phyloP scores from a whole-genome alignment of 2,113 vertebrate genomes.

The Sphyrna mokarran region DNA sequence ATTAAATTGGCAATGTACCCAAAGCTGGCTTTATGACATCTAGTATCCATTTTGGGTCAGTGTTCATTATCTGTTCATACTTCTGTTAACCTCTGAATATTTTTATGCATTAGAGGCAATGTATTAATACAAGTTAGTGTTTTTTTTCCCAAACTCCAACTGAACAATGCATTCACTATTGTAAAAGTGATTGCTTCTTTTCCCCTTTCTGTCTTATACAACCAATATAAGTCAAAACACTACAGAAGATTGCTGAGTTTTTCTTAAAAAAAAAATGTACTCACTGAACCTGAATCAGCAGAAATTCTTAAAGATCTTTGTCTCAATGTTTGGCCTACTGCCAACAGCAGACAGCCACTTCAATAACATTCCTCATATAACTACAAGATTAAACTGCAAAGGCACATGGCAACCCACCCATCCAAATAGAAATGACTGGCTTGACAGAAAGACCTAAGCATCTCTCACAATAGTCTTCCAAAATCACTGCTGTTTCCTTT shows the following conservation, averaged over 20 bases:
- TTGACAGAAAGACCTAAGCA: slow-evolving; percentile 6
- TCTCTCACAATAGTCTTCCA: background rate
- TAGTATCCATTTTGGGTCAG: background rate
- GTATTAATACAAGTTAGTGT: background rate
- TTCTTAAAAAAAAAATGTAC: background rate
- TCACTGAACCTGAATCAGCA: slow-evolving; percentile 25
- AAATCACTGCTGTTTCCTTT: background rate
- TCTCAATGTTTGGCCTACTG: slow-evolving; percentile 10
- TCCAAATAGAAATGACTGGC: slow-evolving; percentile 23
- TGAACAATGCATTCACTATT: background rate
- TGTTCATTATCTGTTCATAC: background rate
- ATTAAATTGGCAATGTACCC: background rate
- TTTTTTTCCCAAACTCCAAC: background rate
- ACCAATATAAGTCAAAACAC: background rate
- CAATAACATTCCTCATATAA: background rate
- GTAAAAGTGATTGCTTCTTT: background rate
- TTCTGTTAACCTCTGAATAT: background rate
- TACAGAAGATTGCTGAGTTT: background rate
- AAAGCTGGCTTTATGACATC: too few species aligned
- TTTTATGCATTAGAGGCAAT: background rate
- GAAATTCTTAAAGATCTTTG: slow-evolving; percentile 19
- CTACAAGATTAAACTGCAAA: slow-evolving; percentile 33
- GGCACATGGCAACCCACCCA: slow-evolving; percentile 26
- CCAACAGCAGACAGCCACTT: slow-evolving; percentile 24
- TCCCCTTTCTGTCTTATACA: background rate